Base-by-base conservation (phyloP, 2,113 vertebrate genomes). In the Dicrurus megarhynchus region DNA sequence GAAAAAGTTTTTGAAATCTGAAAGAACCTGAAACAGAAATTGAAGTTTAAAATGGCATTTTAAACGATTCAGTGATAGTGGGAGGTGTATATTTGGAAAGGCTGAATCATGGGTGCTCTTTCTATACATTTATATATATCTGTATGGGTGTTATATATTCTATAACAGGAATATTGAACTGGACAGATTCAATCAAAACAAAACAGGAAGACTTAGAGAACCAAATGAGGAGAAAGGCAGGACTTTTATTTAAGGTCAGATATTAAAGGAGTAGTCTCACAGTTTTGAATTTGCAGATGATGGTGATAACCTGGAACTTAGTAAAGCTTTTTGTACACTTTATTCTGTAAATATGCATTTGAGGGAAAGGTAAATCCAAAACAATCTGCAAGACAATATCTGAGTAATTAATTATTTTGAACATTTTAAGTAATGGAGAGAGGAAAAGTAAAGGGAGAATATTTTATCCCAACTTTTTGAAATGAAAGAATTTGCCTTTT, bases 261-360 rank as follows among this genome's bases (percentile, higher is more conserved):
- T 79, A 39, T 27, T 75, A 37, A 46, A 84, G 21, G 13, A 57
- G 2, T 9, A 30, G 6, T 27, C 28, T 75, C 35, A 50, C 4
- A 42, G 5, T 5, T 89, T 95, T 91, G n/a, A 65, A 41, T 69
- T 74, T 84, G 9, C 18, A 50, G 5, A 9, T 18, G 9, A 11
- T 27, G 11, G 37, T 41, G 32, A n/a, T 17, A 46, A 37, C 28
- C 19, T 57, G 37, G 9, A 74, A 12, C 2, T 77, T 41, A 49
- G 6, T 0, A 4, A 60, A 42, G 12, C 0, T 24, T 77, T 78
- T 44, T 49, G 13, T n/a, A 18, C 13, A 11, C 0, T 76, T 68
- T 27, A 17, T 47, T 55, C 15, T 56, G 8, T 28, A 77, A 64
- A 49, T 30, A 41, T 17, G 2, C 7, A 18, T 55, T 42, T 33